These are phyloP conservation scores for Eupeodes corollae DNA, from an alignment of 1,140 invertebrate genomes.

Conservation along the genomic window DNA sequence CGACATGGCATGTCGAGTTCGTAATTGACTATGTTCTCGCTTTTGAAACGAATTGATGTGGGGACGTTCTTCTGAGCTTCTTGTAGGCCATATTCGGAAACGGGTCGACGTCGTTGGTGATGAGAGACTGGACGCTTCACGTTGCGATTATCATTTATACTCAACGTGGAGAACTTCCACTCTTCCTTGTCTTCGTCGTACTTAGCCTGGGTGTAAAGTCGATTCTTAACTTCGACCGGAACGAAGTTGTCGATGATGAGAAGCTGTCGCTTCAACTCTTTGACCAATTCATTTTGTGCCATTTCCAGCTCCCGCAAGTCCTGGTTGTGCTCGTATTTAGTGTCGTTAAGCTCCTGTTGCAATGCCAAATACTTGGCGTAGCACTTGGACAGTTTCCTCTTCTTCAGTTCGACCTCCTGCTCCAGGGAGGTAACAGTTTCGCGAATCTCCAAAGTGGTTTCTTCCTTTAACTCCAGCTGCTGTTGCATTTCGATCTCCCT, in stretches of 20 bases:
- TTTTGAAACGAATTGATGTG: constrained; percentile 49
- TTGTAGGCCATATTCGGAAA: constrained; percentile 60
- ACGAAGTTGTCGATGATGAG: constrained; percentile 96
- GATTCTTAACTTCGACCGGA: constrained; percentile 76
- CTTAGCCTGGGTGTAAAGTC: constrained; percentile 61
- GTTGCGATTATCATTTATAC: constrained; percentile 38
- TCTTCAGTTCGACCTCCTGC: constrained; percentile 86
- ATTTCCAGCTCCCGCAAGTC: constrained; percentile 71
- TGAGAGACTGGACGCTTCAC: constrained; percentile 52
- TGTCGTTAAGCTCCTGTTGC: constrained; percentile 66
- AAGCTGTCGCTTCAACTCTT: constrained; percentile 66
- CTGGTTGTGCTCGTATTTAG: constrained; percentile 68
- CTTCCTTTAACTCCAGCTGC: constrained; percentile 75
- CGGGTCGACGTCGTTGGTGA: constrained; percentile 51
- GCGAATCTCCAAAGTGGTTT: constrained; percentile 71
- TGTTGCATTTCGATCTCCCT: constrained; percentile 75
- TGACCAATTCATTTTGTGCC: constrained; percentile 67
- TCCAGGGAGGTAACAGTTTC: constrained; percentile 78
- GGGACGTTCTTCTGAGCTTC: constrained; percentile 42
- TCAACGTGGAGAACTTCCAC: constrained; percentile 52
- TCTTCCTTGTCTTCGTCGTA: constrained; percentile 84
- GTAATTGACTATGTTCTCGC: constrained; percentile 73
- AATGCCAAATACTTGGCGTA: constrained; percentile 38
- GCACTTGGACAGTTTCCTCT: constrained; percentile 69
- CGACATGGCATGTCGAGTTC: constrained; percentile 68